Base-by-base conservation (phyloP, 2,888 invertebrate species). In the Busseola fusca region DNA sequence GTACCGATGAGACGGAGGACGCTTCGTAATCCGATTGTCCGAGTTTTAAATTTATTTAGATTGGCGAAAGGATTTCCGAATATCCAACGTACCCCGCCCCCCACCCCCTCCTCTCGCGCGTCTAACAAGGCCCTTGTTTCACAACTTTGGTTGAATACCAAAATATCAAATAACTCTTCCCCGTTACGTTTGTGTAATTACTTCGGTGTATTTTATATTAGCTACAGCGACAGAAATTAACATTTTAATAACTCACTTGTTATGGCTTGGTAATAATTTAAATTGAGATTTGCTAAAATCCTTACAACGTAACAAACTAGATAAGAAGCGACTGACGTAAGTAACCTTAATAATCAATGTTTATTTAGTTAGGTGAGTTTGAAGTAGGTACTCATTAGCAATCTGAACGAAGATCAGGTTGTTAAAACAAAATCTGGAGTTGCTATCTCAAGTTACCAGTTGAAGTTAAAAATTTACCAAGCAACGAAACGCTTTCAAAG, bases 41-140 rank as follows among this genome's bases (percentile, higher is more conserved):
- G 83, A 87, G 85, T 88, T 88, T 89, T 87, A 88, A 89, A 90
- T 89, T 88, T 89, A 89, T 89, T 90, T 88, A 88, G 87, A 89
- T 87, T 85, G 79, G 69, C 74, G 78, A 85, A 89, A 88, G 87
- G 88, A 87, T 87, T 88, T 84, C 77, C 76, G 80, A 81, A 83
- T 83, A 83, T 80, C 72, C 69, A 56, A 42, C 64, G 34, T 6
- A 34, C 45, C 52, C 34, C 25, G 37, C 42, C 60, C 30, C 21
- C 52, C n/a, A n/a, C n/a, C n/a, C 58, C 42, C 48, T n/a, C 21
- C 30, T 34, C 60, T 10, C 37, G 10, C 6, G 18, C 63, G 71
- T 75, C 80, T 88, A 88, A 90, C 87, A 86, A 89, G 86, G 79
- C 73, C 76, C 86, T 87, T 89, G 87, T 89, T 87, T 81, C 82